These are phyloP conservation scores for Pinna nobilis DNA, from an alignment of 1,140 invertebrate species.

Conservation along the genomic window DNA sequence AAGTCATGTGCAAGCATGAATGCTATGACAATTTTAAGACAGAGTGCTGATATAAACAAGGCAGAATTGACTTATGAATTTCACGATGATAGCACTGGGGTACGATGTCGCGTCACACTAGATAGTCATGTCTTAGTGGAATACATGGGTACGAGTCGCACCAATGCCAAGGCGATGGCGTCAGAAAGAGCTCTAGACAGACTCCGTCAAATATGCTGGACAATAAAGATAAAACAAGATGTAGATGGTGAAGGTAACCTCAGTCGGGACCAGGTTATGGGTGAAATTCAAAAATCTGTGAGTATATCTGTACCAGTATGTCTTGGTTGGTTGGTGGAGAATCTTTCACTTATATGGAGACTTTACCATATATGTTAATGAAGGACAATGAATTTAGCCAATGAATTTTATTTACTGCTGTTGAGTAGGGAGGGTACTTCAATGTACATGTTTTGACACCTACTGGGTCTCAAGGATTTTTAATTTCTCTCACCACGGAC, in stretches of 20 bases:
- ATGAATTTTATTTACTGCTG: too few relatives aligned
- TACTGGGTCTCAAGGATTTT: too few relatives aligned
- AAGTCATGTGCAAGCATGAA: constrained; percentile 4
- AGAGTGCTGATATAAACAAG: constrained; percentile 48
- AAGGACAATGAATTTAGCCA: too few relatives aligned
- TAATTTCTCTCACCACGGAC: too few relatives aligned
- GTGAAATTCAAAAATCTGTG: constrained; percentile 57
- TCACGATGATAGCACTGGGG: constrained; percentile 28
- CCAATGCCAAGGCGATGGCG: constrained; percentile 52
- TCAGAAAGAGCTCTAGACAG: constrained; percentile 52
- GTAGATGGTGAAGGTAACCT: constrained; percentile 52
- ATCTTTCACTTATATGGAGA: too few relatives aligned
- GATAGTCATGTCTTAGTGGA: constrained; percentile 52
- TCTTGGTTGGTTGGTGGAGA: too few relatives aligned
- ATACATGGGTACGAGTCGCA: constrained; percentile 38
- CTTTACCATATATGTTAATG: too few relatives aligned
- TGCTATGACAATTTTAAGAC: constrained; percentile 27
- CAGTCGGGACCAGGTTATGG: constrained; percentile 58
- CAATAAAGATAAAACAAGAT: constrained; percentile 79
- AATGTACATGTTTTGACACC: too few relatives aligned
- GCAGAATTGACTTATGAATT: constrained; percentile 52
- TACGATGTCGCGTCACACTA: constrained; percentile 52
- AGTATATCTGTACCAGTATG: too few relatives aligned
- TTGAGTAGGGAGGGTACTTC: too few relatives aligned
- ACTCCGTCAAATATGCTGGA: constrained; percentile 61